phyloP scores from a whole-genome alignment of 2,888 invertebrate species.

The Colostygia pectinataria region DNA sequence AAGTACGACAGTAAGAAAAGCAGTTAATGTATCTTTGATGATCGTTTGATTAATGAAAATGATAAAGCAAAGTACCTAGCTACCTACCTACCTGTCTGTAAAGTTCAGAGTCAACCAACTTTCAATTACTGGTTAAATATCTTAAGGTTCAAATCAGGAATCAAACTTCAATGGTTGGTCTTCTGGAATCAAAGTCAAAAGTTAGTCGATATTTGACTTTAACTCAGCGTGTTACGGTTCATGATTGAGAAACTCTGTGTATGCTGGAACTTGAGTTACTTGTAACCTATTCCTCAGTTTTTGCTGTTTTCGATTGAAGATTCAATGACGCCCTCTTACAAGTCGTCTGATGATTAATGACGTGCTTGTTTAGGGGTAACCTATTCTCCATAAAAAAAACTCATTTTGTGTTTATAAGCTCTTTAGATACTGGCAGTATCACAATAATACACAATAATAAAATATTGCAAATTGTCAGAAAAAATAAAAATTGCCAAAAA shows the following conservation, averaged over 20 bases:
- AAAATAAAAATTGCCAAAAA: not conserved
- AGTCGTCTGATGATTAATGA: constrained; percentile 1
- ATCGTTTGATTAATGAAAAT: constrained; percentile 60
- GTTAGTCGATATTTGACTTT: not conserved
- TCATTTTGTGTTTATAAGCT: too few species aligned
- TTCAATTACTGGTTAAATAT: not conserved
- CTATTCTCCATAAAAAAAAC: too few species aligned
- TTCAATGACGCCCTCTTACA: not conserved
- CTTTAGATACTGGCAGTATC: too few species aligned
- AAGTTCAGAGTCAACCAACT: not conserved
- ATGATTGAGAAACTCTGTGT: not conserved
- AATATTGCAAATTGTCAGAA: too few species aligned
- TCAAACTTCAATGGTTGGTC: not conserved
- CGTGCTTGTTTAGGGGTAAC: not conserved
- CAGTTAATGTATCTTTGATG: constrained; percentile 65
- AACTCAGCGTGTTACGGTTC: not conserved
- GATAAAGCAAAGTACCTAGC: constrained; percentile 53
- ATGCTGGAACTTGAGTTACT: not conserved
- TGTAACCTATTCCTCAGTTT: constrained; percentile 1
- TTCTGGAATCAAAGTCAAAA: not conserved
- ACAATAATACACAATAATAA: too few species aligned
- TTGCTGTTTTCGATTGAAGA: constrained; percentile 5
- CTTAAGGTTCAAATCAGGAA: not conserved
- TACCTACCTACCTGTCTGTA: not conserved
- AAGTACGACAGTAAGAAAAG: constrained; percentile 51